Percentiles rank a stretch among this genome's conserved stretches.
Conservation (phyloP, 2,113 vertebrate genomes). For the Bos javanicus region DNA sequence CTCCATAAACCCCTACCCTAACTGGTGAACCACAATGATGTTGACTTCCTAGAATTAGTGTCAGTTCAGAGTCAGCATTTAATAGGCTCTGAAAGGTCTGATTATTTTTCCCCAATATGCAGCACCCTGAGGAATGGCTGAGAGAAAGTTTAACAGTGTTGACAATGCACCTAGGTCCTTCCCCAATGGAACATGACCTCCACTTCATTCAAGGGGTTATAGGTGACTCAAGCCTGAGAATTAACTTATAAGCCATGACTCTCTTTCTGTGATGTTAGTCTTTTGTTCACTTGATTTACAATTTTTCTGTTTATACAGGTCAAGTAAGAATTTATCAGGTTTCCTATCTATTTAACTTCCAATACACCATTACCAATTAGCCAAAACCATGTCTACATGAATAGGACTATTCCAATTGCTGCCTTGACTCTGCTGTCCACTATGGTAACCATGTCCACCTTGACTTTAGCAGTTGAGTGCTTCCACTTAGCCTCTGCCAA, state of each 20-base stretch:
- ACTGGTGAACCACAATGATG: not conserved
- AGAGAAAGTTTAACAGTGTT: not conserved
- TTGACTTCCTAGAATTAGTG: not conserved
- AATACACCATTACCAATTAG: not conserved
- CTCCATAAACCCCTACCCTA: not conserved
- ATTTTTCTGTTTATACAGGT: not conserved
- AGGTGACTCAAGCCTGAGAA: not conserved
- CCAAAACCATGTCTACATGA: not conserved
- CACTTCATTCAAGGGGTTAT: not conserved
- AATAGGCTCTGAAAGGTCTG: not conserved
- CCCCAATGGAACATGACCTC: not conserved
- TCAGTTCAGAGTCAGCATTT: not conserved
- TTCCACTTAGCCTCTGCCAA: not conserved
- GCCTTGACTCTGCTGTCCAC: not conserved
- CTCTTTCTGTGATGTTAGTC: not conserved
- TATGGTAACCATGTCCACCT: not conserved
- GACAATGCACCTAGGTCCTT: not conserved
- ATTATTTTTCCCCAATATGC: not conserved
- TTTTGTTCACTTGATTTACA: not conserved
- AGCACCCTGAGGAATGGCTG: not conserved
- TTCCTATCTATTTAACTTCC: not conserved
- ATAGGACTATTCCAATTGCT: not conserved
- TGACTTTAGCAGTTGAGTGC: not conserved
- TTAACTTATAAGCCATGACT: not conserved
- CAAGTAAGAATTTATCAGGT: not conserved